These are phyloP conservation scores for Tenodera sinensis DNA, from an alignment of 2,888 invertebrate genomes.

Conservation along the genomic window DNA sequence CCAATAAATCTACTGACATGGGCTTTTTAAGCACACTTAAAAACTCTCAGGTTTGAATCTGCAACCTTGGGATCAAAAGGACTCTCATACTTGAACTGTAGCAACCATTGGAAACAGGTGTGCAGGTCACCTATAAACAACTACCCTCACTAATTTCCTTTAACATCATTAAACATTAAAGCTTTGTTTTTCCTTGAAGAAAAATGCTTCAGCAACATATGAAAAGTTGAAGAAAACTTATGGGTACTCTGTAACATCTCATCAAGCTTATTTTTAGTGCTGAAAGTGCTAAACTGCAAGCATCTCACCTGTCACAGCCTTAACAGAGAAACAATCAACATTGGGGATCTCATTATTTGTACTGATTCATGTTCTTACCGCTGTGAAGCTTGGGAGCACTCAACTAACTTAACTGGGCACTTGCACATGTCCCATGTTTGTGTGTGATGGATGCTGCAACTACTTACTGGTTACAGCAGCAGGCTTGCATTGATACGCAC, in stretches of 20 bases:
- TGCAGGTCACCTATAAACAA: background rate
- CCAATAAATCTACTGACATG: no score
- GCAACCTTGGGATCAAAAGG: no score
- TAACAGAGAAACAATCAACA: background rate
- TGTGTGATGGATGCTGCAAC: background rate
- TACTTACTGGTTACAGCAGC: background rate
- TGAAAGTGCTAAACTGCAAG: background rate
- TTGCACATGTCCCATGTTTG: background rate
- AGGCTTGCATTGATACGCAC: no score
- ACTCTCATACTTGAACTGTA: background rate
- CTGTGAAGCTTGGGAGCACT: background rate
- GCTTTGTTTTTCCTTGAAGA: background rate
- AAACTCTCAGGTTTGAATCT: no score
- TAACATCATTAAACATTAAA: background rate
- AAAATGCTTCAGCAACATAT: background rate
- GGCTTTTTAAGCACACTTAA: no score
- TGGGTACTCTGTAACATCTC: no score
- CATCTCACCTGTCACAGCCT: background rate
- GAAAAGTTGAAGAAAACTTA: background rate
- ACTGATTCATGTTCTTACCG: no score
- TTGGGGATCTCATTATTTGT: no score
- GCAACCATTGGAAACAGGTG: background rate
- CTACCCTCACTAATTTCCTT: background rate
- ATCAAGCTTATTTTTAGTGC: background rate
- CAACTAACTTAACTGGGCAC: background rate